Evolutionary conservation across 30 jellyfish, hydroid and myxozoan genomes (phyloP).

Genomic region (Cassiopea xamachana): DNA sequence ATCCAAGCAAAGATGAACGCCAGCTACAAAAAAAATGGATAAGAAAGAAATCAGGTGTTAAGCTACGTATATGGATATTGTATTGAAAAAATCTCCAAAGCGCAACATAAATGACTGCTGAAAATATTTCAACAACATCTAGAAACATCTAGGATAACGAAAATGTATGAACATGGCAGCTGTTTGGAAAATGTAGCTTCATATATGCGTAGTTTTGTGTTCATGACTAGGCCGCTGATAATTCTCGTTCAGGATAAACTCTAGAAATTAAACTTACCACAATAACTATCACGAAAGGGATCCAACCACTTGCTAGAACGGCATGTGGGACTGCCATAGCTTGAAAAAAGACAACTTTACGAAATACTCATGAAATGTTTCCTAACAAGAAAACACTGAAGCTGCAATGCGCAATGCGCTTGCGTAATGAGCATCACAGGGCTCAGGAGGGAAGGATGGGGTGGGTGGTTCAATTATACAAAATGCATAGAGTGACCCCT

Average conservation of each 20-base stretch:
- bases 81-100: too few species aligned
- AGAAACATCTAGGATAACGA: too few species aligned
- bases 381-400: not conserved
- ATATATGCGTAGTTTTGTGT: not conserved
- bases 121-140: too few species aligned
- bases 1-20: constrained; percentile 80
- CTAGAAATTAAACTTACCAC: constrained; percentile 44
- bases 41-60: not conserved
- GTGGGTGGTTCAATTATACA: not conserved
- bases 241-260: not conserved
- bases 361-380: not conserved
- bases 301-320: constrained; percentile 81
- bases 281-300: constrained; percentile 73
- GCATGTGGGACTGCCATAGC: constrained; percentile 76
- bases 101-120: too few species aligned
- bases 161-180: too few species aligned
- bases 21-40: constrained; percentile 57
- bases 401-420: not conserved
- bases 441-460: not conserved
- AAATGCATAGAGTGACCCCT: too few species aligned
- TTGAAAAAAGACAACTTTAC: not conserved
- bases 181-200: too few species aligned
- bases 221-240: not conserved
- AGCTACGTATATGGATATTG: too few species aligned
- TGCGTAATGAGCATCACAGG: not conserved